Evolutionary conservation across 2,888 invertebrate genomes (phyloP).

Genomic region (Pinctada fucata): DNA sequence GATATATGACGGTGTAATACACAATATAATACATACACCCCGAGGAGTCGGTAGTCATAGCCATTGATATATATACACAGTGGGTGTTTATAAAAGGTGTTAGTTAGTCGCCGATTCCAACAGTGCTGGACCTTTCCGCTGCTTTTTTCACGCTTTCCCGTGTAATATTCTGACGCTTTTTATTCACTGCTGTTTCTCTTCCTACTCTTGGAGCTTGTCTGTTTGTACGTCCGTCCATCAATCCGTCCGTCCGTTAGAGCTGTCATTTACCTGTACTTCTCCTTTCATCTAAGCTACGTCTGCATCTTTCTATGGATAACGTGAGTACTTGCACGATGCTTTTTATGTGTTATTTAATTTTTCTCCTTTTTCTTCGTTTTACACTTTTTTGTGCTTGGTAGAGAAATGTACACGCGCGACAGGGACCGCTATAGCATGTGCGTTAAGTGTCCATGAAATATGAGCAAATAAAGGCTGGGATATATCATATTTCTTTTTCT

Average conservation of each 20-base stretch:
- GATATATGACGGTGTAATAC: slow-evolving; percentile 8
- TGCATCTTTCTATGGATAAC: slow-evolving; percentile 19
- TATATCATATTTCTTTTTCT: no score
- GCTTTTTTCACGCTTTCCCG: slow-evolving; percentile 2
- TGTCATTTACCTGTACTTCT: slow-evolving; percentile 3
- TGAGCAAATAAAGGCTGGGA: no score
- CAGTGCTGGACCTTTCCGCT: slow-evolving; percentile 1
- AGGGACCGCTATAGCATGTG: no score
- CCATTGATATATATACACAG: slow-evolving; percentile 11
- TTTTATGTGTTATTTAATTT: neutral
- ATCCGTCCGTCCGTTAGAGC: slow-evolving; percentile 3
- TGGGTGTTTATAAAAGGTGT: slow-evolving; percentile 6
- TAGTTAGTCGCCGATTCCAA: slow-evolving; percentile 8
- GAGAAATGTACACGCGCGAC: no score
- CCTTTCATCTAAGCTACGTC: slow-evolving; percentile 10
- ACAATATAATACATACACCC: slow-evolving; percentile 9
- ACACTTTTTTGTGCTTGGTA: no score
- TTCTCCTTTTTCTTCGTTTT: neutral
- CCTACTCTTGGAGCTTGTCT: neutral
- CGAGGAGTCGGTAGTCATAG: slow-evolving; percentile 12
- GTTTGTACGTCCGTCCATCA: neutral
- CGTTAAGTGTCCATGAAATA: no score
- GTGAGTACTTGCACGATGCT: slow-evolving; percentile 15
- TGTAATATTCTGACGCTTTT: neutral
- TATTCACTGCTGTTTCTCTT: neutral